Percentiles rank a stretch among this genome's conserved stretches.
These are phyloP conservation scores for Gymnorhina tibicen DNA, from an alignment of 2,113 vertebrate species.

Conservation along the genomic window DNA sequence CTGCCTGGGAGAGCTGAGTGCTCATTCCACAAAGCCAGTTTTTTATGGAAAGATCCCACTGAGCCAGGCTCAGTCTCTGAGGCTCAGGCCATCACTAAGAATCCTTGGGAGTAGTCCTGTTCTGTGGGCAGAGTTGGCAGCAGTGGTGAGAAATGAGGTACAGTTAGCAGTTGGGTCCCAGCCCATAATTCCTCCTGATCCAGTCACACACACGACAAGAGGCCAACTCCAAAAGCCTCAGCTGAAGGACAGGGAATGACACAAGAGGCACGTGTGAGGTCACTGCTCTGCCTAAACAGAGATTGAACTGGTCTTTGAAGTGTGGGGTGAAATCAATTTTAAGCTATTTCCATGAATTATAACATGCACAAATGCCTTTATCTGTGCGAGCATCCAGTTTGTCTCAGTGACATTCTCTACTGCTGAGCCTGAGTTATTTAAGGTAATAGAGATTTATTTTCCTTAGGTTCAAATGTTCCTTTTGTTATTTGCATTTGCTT, in stretches of 20 bases:
- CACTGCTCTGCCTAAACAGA: neutral
- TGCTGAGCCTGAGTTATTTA: neutral
- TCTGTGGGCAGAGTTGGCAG: neutral
- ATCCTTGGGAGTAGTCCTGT: neutral
- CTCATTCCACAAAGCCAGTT: neutral
- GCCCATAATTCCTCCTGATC: neutral
- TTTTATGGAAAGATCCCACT: neutral
- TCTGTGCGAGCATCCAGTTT: neutral
- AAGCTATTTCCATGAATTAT: neutral
- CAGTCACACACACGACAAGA: rapidly evolving
- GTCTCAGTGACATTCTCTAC: neutral
- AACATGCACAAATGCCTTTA: neutral
- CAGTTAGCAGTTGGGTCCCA: neutral
- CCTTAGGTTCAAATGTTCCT: neutral
- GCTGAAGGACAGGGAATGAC: neutral
- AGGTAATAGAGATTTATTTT: neutral
- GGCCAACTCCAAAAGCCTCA: neutral
- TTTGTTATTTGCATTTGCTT: neutral
- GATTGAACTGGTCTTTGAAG: neutral
- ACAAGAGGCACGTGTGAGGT: neutral
- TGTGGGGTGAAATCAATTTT: neutral
- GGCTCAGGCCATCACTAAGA: neutral
- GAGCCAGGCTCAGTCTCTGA: neutral
- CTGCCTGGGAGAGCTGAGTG: neutral
- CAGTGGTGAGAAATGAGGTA: neutral